Conservation (phyloP, 2,113 vertebrate genomes). For the Columba livia region DNA sequence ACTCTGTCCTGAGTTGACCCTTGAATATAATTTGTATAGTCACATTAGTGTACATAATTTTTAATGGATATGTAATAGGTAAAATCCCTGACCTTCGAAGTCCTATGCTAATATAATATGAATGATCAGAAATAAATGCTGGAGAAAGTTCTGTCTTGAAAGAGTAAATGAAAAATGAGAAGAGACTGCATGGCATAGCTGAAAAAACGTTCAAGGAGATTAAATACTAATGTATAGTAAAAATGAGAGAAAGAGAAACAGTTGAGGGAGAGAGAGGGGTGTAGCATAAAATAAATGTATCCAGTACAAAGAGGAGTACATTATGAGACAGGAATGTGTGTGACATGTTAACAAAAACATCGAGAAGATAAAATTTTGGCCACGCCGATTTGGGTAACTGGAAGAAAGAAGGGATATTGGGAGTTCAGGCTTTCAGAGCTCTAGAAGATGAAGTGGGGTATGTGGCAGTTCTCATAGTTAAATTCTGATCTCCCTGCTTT, state of each 20-base stretch:
- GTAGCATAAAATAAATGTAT: not conserved
- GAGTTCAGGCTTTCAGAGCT: not conserved
- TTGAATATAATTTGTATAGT: not conserved
- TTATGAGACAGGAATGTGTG: not conserved
- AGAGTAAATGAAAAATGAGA: not conserved
- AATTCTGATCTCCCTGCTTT: not conserved
- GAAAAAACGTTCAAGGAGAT: not conserved
- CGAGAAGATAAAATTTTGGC: not conserved
- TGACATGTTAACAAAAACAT: not conserved
- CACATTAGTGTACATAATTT: not conserved
- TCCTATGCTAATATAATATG: not conserved
- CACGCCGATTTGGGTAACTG: not conserved
- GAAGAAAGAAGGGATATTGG: not conserved
- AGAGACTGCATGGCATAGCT: not conserved
- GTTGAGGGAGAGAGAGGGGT: not conserved
- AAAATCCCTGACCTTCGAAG: slow-evolving; percentile 9
- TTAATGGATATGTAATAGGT: not conserved
- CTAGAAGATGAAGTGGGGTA: not conserved
- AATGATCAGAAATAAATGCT: not conserved
- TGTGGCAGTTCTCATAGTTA: not conserved
- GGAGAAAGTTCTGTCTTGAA: not conserved
- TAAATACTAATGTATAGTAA: not conserved
- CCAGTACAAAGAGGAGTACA: not conserved
- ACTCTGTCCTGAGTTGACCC: not conserved
- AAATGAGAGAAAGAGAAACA: not conserved